Evolutionary conservation across 2,888 invertebrate species (phyloP).

Genomic region (Phyto melanocephala): DNA sequence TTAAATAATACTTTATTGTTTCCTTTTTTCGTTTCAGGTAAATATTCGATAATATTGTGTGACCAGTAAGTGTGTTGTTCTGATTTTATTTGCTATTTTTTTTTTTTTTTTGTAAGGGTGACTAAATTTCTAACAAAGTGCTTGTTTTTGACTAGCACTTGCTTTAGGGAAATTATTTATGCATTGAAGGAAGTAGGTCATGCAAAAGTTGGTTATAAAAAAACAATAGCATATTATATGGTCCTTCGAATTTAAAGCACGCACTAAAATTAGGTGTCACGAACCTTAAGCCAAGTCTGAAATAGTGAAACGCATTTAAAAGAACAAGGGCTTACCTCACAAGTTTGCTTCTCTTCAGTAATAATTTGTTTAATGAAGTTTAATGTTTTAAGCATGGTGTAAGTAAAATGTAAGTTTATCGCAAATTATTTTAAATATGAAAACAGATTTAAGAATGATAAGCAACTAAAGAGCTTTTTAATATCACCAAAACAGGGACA

Average conservation of each 20-base stretch:
- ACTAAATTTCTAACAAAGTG: background rate
- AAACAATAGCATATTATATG: background rate
- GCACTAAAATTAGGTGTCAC: background rate
- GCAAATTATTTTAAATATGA: too few species aligned
- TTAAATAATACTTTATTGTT: constrained; percentile 43
- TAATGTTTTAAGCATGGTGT: too few species aligned
- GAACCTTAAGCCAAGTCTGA: background rate
- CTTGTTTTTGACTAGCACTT: constrained; percentile 4
- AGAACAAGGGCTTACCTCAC: background rate
- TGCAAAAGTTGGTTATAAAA: background rate
- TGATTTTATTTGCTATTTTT: background rate
- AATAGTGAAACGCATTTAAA: background rate
- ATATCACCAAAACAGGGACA: too few species aligned
- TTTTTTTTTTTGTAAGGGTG: background rate
- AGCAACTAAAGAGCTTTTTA: too few species aligned
- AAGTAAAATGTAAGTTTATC: too few species aligned
- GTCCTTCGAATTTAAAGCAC: background rate
- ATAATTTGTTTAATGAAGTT: too few species aligned
- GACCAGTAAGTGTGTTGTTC: background rate
- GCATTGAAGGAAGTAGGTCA: background rate
- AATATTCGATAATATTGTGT: constrained; percentile 18
- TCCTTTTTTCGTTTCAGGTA: constrained; percentile 55
- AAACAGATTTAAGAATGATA: too few species aligned
- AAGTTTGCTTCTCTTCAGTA: too few species aligned
- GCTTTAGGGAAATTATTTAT: background rate